Base-by-base conservation (phyloP, 1,140 invertebrate genomes). In the Atopsyche davidsoni region DNA sequence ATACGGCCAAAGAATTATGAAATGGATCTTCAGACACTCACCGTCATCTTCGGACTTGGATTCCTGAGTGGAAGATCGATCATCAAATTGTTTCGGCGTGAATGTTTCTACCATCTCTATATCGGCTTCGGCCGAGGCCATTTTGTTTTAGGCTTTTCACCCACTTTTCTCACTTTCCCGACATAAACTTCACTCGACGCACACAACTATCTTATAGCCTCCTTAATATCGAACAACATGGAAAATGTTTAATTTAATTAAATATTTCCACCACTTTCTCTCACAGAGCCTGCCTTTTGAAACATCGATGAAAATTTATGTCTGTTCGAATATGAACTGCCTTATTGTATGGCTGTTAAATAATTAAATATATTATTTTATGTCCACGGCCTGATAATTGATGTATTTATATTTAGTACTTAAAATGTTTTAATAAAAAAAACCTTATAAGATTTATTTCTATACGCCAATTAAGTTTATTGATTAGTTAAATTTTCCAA, bases 31-130 rank as follows among this genome's bases (percentile, higher is more conserved):
- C 6, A 22, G 11, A 3, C 7, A 64, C 65, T 68, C 48, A 74
- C 72, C 68, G 56, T 73, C 70, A 25, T 74, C 71, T 45, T 73
- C 69, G 40, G 61, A 46, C 32, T 68, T 62, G 46, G 68, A 66
- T 19, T 72, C 69, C 48, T 59, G 59, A 18, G 61, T 64, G 39
- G 55, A 53, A 25, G 65, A 64, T 38, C 63, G 59, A 52, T 69
- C 65, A 40, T 55, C 53, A 28, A 55, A 55, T 56, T 47, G 24
- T 53, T 46, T 49, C 58, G 46, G 46, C 34, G 32, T 53, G 57
- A 62, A 74, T 14, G 69, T 67, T 59, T 75, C 73, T 28, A 73
- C 64, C 51, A 74, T 70, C 61, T 76, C 71, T 59, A 76, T 76
- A 59, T 69, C 71, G 63, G 74, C 72, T 51, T 72, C 69, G 18